These are phyloP conservation scores for Megaceryle maxima DNA, from an alignment of 2,113 vertebrate species.

Conservation along the genomic window DNA sequence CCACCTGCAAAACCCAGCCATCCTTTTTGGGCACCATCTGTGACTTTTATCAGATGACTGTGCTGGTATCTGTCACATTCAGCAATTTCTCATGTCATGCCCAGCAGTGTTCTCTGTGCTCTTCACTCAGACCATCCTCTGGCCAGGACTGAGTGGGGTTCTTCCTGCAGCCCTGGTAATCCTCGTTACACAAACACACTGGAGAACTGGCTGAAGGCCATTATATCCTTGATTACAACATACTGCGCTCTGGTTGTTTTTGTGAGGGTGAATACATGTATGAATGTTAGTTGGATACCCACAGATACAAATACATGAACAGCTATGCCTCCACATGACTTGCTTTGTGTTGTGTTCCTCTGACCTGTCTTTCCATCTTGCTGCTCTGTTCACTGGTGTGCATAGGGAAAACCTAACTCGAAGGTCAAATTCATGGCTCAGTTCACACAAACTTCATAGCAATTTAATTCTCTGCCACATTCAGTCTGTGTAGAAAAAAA, in stretches of 20 bases:
- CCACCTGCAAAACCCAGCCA: neutral
- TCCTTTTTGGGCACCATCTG: neutral
- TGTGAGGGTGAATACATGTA: neutral
- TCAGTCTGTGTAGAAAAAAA: neutral
- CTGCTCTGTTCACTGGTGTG: neutral
- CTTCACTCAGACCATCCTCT: neutral
- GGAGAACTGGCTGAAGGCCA: neutral
- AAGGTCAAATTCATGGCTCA: neutral
- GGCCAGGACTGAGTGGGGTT: neutral
- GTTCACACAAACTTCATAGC: neutral
- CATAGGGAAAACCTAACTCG: neutral
- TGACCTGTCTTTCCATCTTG: neutral
- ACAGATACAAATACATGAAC: neutral
- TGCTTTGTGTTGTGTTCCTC: neutral
- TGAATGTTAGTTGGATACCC: accelerated
- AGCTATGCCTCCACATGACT: neutral
- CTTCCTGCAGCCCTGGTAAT: neutral
- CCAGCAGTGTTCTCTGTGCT: neutral
- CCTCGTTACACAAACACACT: neutral
- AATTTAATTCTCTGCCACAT: neutral
- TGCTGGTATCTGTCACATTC: accelerated
- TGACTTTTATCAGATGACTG: neutral
- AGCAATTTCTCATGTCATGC: neutral
- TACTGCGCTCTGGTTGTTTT: neutral
- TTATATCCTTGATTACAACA: neutral